Conservation (phyloP, 92 coral and sea anemone genomes). For the Montipora capitata region DNA sequence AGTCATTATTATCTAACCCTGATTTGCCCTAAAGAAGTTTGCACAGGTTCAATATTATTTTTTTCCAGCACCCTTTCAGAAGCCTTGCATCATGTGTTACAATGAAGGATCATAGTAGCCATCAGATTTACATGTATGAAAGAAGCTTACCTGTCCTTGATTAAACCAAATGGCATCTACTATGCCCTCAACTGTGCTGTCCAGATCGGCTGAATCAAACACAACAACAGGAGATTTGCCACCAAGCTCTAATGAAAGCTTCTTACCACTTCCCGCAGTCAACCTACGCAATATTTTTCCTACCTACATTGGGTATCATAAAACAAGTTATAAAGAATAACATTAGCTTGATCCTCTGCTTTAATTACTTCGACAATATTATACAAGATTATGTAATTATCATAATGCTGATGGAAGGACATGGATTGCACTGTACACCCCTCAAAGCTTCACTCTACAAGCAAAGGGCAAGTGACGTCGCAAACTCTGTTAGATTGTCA, state of each 20-base stretch:
- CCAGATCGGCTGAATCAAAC: conserved; percentile 97
- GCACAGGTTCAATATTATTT: too few relatives aligned
- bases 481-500: too few relatives aligned
- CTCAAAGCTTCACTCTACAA: too few relatives aligned
- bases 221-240: conserved; percentile 98
- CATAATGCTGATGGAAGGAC: background rate
- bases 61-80: too few relatives aligned
- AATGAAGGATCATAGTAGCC: too few relatives aligned
- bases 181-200: conserved; percentile 97
- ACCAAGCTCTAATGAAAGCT: conserved; percentile 95
- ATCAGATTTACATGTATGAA: background rate
- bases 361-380: too few relatives aligned
- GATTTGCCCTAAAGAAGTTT: too few relatives aligned
- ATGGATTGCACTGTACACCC: background rate
- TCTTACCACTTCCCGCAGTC: conserved; percentile 98
- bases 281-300: conserved; percentile 90
- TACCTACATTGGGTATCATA: conserved; percentile 61
- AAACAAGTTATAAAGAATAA: background rate
- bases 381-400: too few relatives aligned
- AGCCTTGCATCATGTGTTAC: too few relatives aligned
- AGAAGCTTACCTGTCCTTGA: conserved; percentile 90
- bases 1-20: too few relatives aligned
- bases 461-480: too few relatives aligned
- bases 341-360: background rate
- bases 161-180: conserved; percentile 99